These are phyloP conservation scores for Sialis fuliginosa DNA, from an alignment of 2,888 invertebrate genomes.

Conservation along the genomic window DNA sequence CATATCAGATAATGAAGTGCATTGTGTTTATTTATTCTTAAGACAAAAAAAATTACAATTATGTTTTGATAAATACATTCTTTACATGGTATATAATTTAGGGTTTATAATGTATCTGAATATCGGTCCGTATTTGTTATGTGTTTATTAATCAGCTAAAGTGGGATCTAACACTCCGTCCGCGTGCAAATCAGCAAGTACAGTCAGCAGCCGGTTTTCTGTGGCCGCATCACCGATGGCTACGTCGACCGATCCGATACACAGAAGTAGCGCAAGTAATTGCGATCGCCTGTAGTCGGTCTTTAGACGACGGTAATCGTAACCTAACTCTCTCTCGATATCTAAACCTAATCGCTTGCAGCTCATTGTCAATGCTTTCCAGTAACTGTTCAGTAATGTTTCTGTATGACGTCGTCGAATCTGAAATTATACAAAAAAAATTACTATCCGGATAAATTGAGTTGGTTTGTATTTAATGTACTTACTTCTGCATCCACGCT, in stretches of 20 bases:
- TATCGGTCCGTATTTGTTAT: too few relatives aligned
- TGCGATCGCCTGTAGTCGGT: conserved; percentile 45
- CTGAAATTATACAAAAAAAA: too few relatives aligned
- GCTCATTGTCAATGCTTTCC: conserved; percentile 40
- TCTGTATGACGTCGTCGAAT: conserved; percentile 35
- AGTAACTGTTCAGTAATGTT: conserved; percentile 50
- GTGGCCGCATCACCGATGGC: conserved; percentile 60
- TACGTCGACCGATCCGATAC: conserved; percentile 67
- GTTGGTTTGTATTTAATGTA: neutral
- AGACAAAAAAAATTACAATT: too few relatives aligned
- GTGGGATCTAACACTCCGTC: conserved; percentile 33
- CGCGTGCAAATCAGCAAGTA: conserved; percentile 51
- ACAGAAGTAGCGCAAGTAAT: conserved; percentile 53
- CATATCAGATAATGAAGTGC: too few relatives aligned
- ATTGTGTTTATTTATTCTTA: too few relatives aligned
- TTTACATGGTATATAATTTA: too few relatives aligned
- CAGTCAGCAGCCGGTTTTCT: conserved; percentile 54
- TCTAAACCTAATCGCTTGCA: conserved; percentile 43
- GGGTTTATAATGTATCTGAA: too few relatives aligned
- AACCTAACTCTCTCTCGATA: conserved; percentile 34
- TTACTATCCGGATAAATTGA: too few relatives aligned
- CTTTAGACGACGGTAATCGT: conserved; percentile 31
- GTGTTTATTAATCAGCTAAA: too few relatives aligned
- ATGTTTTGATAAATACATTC: too few relatives aligned
- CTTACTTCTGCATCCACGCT: conserved; percentile 55